Base-by-base conservation (phyloP, 2,797 vertebrate genomes). In the Mareca penelope region DNA sequence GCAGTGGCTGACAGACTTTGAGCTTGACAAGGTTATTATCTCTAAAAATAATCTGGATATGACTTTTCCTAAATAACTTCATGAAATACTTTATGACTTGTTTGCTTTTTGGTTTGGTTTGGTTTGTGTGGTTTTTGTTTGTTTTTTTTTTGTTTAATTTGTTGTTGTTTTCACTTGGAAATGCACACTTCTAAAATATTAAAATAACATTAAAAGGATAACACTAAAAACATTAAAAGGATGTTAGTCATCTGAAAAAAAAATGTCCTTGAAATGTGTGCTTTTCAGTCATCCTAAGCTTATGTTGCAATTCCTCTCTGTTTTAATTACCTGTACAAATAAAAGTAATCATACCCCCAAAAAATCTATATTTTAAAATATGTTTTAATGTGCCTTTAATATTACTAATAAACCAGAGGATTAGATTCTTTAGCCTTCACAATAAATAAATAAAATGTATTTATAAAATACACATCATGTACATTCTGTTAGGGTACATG, bases 401-500 rank as follows among this genome's bases (percentile, higher is more conserved):
- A 78, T 53, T 65, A 19, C 8, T 82, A 80, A 35, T 22, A 71
- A 94, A 73, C 5, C 2, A 39, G 9, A 48, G 2, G 0, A 1
- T 11, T 80, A 65, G 6, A n/a, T 57, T 13, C 3, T 31, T 80
- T 12, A 56, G 16, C 7, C 3, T 35, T 78, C 24, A 13, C 56
- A 5, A 24, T 35, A 26, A 67, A 46, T 18, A 59, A 52, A 67
- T 18, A 42, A 42, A 18, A 42, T 42, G 17, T 42, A 42, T 42
- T 18, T 42, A 28, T 6, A 28, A 1, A 21, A 13, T 29, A 31
- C 5, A 9, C 0, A 0, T 40, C 26, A 5, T 23, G 6, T 42
- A 33, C 0, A 37, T 64, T 68, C 31, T 77, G 10, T 9, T 42
- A 21, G 10, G 5, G 3, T 40, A 59, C 40, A 3, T 67, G 37